Evolutionary conservation across 2,113 vertebrate species (phyloP), one percentile per base, ranked within the genome.

Genomic region (Carollia perspicillata): DNA sequence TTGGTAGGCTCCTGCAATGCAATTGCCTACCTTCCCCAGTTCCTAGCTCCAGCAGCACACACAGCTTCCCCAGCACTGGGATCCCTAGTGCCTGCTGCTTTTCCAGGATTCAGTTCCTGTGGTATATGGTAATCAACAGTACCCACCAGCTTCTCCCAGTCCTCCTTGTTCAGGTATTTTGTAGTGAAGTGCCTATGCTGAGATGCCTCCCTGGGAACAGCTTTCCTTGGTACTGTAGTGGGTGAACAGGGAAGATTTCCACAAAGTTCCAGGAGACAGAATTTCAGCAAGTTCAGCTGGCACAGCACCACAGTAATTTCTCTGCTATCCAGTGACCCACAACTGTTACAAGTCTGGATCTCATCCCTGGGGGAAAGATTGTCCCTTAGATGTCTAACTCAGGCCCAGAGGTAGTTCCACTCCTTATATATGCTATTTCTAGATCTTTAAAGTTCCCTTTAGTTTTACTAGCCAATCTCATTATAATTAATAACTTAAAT

Each of bases 381-480:
- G 14, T 81, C 44, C 22, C 26, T 33, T 74, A 63, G 47, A 35
- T 84, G n/a, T 72, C 11, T 53, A 85, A 55, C 23, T 94, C 63
- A 92, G 71, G 28, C 49, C 13, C 47, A 69, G 26, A 30, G 51
- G 6, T 33, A 75, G 58, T 28, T 14, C 17, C 71, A 42, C 9
- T 84, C 77, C 30, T 88, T 81, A 17, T 42, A 88, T 77, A 33
- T 68, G 28, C 49, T 94, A 65, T 35, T 80, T 30, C 8, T 71
- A 87, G 8, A 85, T 80, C 68, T 85, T 94, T 94, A 79, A 30
- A 84, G 35, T 63, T 69, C 11, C 65, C 9, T 93, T 92, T 71
- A 66, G 35, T 93, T 84, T 63, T 60, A 86, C 26, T 79, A 90
- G 84, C 47, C 55, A 92, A n/a, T 55, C 0, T 22, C 65, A 17